Conservation (phyloP, 2,797 vertebrate genomes). For the Manis crassicaudata region DNA sequence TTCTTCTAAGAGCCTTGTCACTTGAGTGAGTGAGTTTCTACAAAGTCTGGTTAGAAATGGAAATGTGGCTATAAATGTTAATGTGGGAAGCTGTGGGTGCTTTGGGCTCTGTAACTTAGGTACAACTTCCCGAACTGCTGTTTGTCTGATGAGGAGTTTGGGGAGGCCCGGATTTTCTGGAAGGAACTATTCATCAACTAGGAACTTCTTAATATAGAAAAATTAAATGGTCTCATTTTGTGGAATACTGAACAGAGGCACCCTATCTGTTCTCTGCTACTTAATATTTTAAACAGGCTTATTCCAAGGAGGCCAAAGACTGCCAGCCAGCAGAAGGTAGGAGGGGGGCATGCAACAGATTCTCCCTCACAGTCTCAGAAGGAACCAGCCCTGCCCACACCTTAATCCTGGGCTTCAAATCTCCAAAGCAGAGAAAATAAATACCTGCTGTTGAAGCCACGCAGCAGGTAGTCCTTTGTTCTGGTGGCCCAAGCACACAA, state of each 20-base stretch:
- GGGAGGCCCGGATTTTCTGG: background rate
- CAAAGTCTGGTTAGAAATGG: slow-evolving; percentile 50
- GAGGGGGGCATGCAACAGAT: background rate
- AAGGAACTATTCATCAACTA: background rate
- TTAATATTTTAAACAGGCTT: background rate
- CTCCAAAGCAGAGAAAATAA: background rate
- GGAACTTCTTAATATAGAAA: background rate
- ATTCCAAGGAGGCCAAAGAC: background rate
- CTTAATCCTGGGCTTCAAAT: background rate
- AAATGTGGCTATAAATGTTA: slow-evolving; percentile 28
- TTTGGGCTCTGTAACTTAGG: background rate
- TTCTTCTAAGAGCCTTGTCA: slow-evolving; percentile 39
- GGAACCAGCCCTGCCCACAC: background rate
- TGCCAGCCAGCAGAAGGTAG: background rate
- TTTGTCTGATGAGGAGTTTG: background rate
- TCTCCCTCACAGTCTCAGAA: background rate
- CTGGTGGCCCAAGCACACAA: too few relatives aligned
- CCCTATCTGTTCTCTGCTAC: background rate
- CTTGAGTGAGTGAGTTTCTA: background rate
- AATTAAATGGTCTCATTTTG: background rate
- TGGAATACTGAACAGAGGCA: background rate
- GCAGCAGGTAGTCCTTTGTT: background rate
- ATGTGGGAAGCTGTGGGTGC: background rate
- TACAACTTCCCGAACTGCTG: background rate
- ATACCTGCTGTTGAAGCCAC: background rate